Evolutionary conservation across 2,888 invertebrate species (phyloP), one percentile per base, ranked within the genome.

Genomic region (Lithophane socia): DNA sequence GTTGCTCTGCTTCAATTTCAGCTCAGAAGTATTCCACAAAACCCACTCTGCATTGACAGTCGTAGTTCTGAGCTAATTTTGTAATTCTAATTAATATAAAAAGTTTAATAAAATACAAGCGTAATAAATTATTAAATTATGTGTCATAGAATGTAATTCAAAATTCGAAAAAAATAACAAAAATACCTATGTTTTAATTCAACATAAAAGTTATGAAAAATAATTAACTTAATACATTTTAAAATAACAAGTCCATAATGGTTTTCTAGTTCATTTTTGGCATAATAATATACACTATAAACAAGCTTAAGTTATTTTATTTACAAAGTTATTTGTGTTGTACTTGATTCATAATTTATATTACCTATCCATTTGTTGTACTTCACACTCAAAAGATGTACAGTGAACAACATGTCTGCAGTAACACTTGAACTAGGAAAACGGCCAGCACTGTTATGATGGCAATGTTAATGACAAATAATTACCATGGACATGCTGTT

Each of bases 301-400:
- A 73, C 7, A 44, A 72, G n/a, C 18, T 18, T 73, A 73, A 29
- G 21, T 42, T 60, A 52, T 16, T 60, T 44, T 44, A 78, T 52
- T 10, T 47, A 67, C n/a, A 67, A 52, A 42, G 5, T 24, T 47
- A 44, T 10, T 67, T 52, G 10, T 60, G 44, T 60, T 78, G 49
- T 60, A 68, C 60, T 61, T 67, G n/a, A 68, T 61, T 52, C 1
- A 13, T 61, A n/a, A 54, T 52, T 18, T 1, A 24, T 24, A 42
- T 10, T 54, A 65, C 58, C n/a, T 66, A n/a, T 16, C 24, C 1
- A 77, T 24, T 67, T 47, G 52, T 61, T 69, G 79, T 79, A 61
- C 60, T 78, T 60, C 3, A 0, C 12, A 3, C 21, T 29, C 7
- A 60, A 44, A 10, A 29, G 9, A 77, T 52, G 52, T 47, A 29